Conservation (phyloP, 2,888 invertebrate genomes). For the Protonemura montana region DNA sequence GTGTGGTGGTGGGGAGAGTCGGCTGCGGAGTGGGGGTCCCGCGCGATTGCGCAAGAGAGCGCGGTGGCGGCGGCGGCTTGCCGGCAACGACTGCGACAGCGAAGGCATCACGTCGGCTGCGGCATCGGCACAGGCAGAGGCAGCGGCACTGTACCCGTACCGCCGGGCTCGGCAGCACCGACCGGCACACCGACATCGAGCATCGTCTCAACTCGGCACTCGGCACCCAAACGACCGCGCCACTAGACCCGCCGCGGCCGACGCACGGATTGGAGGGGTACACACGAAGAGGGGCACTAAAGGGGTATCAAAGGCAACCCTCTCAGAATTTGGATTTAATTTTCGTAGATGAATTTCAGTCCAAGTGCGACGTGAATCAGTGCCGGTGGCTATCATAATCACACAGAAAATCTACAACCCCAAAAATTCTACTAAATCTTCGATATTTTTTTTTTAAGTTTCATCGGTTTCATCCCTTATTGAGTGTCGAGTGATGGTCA, state of each 20-base stretch:
- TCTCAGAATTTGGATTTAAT: conserved; percentile 42
- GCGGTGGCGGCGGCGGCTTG: conserved; percentile 14
- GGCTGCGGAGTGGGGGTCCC: conserved; percentile 13
- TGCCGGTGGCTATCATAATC: conserved; percentile 22
- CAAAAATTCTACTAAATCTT: not conserved
- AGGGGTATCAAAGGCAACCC: conserved; percentile 40
- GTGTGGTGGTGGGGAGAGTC: conserved; percentile 1
- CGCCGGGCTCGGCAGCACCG: not conserved
- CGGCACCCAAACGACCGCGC: not conserved
- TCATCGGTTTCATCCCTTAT: not conserved
- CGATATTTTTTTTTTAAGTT: not conserved
- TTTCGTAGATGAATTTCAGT: conserved; percentile 39
- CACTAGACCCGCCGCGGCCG: too few relatives aligned
- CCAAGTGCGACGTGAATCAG: conserved; percentile 31
- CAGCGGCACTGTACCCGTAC: not conserved
- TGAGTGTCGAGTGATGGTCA: not conserved
- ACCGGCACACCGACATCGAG: conserved; percentile 3
- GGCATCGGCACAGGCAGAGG: too few relatives aligned
- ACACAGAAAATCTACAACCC: conserved; percentile 9
- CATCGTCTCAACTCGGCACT: conserved; percentile 2
- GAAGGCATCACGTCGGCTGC: not conserved
- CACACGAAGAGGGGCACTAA: conserved; percentile 22
- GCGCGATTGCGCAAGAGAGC: conserved; percentile 28
- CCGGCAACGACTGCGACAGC: not conserved
- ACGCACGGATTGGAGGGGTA: conserved; percentile 4